Conservation (phyloP, 2,888 invertebrate genomes). For the Drosophila mettleri region DNA sequence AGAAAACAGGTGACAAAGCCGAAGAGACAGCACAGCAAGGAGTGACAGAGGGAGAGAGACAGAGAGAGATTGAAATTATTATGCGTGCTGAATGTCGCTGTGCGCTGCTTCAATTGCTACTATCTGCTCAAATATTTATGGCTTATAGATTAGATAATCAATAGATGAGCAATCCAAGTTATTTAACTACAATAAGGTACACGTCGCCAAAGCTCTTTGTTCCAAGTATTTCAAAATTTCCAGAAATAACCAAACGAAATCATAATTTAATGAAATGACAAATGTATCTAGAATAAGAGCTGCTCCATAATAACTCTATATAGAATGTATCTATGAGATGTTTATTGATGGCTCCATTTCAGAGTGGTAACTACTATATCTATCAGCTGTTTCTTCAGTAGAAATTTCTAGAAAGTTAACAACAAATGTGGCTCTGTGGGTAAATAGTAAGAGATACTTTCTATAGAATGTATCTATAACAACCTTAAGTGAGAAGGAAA, state of each 20-base stretch:
- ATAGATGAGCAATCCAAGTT: constrained; percentile 12
- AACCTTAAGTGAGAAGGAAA: neutral
- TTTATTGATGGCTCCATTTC: neutral
- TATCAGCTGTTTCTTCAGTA: neutral
- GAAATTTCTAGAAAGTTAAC: neutral
- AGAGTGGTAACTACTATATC: neutral
- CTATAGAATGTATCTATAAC: neutral
- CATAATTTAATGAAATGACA: neutral
- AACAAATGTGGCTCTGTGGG: neutral
- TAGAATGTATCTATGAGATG: neutral
- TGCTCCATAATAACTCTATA: neutral
- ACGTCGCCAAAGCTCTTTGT: neutral
- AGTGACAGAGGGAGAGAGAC: neutral
- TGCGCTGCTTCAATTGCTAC: constrained; percentile 31
- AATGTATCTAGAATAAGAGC: neutral
- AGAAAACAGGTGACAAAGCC: constrained; percentile 31
- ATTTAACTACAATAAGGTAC: neutral
- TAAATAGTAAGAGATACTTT: neutral
- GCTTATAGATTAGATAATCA: constrained; percentile 12
- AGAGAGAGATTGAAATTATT: neutral
- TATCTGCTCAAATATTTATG: constrained; percentile 4
- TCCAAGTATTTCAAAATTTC: neutral
- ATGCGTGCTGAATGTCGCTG: constrained; percentile 10
- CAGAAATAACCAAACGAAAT: neutral
- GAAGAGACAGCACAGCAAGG: neutral